These are phyloP conservation scores for Petromus typicus DNA, from an alignment of 2,113 vertebrate species.

Conservation along the genomic window DNA sequence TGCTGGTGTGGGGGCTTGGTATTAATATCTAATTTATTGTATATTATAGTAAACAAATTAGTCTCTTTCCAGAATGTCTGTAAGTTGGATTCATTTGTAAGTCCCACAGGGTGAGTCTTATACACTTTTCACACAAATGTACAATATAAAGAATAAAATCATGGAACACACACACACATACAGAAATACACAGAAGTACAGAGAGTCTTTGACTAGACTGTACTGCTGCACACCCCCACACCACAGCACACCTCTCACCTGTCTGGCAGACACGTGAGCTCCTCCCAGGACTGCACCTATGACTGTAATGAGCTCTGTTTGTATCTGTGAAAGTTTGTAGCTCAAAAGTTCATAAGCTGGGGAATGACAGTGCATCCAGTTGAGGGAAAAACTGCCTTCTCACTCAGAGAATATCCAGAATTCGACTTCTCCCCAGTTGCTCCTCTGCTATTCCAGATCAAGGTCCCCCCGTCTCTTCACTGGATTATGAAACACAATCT, in stretches of 20 bases:
- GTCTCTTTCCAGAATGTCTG: too few relatives aligned
- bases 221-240: not conserved
- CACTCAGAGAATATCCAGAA: not conserved
- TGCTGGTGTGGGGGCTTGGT: not conserved
- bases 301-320: not conserved
- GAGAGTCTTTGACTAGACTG: not conserved
- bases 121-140: not conserved
- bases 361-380: not conserved
- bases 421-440: not conserved
- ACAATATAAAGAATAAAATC: not conserved
- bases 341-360: not conserved
- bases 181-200: not conserved
- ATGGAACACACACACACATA: not conserved
- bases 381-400: not conserved
- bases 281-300: not conserved
- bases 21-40: not conserved
- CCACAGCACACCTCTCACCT: not conserved
- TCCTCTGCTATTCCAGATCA: not conserved
- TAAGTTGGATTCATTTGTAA: not conserved
- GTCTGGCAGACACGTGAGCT: not conserved
- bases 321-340: not conserved
- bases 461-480: not conserved
- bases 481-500: not conserved
- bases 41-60: not conserved
- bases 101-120: not conserved